Evolutionary conservation across 2,113 vertebrate species (phyloP).

Genomic region (Ibidorhyncha struthersii): DNA sequence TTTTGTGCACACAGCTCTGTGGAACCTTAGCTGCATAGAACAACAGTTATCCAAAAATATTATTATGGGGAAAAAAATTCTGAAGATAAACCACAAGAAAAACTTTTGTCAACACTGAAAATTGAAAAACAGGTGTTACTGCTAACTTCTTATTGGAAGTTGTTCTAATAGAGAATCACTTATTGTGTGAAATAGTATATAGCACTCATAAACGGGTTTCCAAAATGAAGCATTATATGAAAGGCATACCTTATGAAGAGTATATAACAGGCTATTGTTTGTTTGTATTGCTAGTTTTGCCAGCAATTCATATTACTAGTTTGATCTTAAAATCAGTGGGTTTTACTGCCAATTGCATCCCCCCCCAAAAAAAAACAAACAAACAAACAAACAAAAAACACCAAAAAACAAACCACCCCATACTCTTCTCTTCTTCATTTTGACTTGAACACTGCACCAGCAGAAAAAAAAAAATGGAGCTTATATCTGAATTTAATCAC

Average conservation of each 20-base stretch:
- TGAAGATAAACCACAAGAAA: background rate
- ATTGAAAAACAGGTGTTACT: background rate
- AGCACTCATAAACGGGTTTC: background rate
- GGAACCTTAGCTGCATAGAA: background rate
- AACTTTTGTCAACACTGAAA: no score
- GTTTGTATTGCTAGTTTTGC: background rate
- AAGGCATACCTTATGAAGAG: background rate
- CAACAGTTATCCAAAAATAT: background rate
- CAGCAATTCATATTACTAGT: no score
- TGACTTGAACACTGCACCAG: background rate
- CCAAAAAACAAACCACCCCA: no score
- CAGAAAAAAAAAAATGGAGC: background rate
- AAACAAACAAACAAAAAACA: background rate
- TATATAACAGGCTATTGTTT: background rate
- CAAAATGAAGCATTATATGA: background rate
- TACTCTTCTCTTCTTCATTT: background rate
- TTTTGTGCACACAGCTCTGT: background rate
- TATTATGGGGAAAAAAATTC: background rate
- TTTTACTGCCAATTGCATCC: background rate
- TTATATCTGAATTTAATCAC: background rate
- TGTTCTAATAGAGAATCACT: background rate
- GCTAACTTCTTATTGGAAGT: background rate
- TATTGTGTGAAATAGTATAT: background rate
- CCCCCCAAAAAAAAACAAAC: background rate
- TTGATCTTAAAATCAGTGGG: background rate